Evolutionary conservation across 1,140 invertebrate species (phyloP).

Genomic region (Steinernema khuongi): DNA sequence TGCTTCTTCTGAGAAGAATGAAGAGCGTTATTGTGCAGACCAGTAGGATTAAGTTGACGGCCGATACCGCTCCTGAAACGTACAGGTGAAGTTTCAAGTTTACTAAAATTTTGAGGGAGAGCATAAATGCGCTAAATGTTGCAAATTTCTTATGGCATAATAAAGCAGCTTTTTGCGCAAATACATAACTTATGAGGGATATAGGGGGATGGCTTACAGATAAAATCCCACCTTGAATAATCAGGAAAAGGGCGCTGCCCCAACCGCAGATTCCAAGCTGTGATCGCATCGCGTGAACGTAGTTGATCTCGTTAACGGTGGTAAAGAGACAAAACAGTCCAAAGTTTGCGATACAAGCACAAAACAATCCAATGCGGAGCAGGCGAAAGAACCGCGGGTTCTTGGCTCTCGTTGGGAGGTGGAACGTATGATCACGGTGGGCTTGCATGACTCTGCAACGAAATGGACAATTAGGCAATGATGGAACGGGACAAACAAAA

Average conservation of each 20-base stretch:
- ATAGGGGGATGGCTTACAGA: too few species aligned
- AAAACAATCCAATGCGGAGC: neutral
- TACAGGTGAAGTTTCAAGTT: too few species aligned
- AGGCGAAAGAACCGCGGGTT: neutral
- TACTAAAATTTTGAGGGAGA: too few species aligned
- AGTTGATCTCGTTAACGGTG: neutral
- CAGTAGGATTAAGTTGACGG: neutral
- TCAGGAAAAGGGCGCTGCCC: neutral
- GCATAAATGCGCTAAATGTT: too few species aligned
- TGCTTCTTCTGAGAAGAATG: slow-evolving; percentile 12
- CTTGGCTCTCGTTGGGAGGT: neutral
- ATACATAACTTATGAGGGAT: too few species aligned
- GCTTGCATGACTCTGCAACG: too few species aligned
- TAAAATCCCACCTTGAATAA: neutral
- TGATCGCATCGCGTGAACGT: neutral
- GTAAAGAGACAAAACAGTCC: neutral
- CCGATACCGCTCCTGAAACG: neutral
- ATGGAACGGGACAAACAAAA: too few species aligned
- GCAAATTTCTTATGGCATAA: too few species aligned
- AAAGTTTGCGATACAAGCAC: neutral
- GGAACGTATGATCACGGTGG: too few species aligned
- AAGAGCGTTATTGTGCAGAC: neutral
- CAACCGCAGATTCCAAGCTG: neutral
- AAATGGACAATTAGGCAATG: too few species aligned
- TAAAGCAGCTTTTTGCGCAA: too few species aligned